Evolutionary conservation across 1,140 invertebrate genomes (phyloP).

Genomic region (Papilio dardanus): DNA sequence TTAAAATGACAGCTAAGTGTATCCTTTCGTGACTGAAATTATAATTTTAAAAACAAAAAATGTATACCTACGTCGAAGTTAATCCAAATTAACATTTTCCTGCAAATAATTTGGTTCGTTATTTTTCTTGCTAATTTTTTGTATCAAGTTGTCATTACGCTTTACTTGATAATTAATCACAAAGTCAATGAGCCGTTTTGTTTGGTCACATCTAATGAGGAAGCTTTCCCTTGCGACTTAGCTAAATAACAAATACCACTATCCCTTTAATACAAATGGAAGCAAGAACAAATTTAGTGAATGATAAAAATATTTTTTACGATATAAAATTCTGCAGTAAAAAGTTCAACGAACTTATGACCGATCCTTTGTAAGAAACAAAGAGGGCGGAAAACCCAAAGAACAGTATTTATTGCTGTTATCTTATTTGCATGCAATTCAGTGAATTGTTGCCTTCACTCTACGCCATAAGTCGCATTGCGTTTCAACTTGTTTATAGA

Average conservation of each 20-base stretch:
- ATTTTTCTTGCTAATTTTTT: slow-evolving; percentile 63
- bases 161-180: slow-evolving; percentile 77
- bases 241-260: slow-evolving; percentile 33
- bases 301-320: neutral
- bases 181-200: slow-evolving; percentile 78
- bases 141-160: slow-evolving; percentile 71
- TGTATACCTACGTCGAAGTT: slow-evolving; percentile 29
- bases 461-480: slow-evolving; percentile 61
- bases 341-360: slow-evolving; percentile 64
- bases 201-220: slow-evolving; percentile 75
- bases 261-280: neutral
- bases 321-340: slow-evolving; percentile 23
- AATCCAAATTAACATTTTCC: slow-evolving; percentile 3
- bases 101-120: slow-evolving; percentile 28
- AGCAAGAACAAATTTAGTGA: neutral
- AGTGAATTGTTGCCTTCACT: slow-evolving; percentile 70
- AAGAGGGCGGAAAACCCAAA: slow-evolving; percentile 50
- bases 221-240: slow-evolving; percentile 73
- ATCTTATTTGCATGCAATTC: slow-evolving; percentile 82
- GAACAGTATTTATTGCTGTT: slow-evolving; percentile 77
- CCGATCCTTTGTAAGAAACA: slow-evolving; percentile 54
- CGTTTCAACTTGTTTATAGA: slow-evolving; percentile 78
- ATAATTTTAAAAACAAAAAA: slow-evolving; percentile 44
- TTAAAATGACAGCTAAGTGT: slow-evolving; percentile 65
- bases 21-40: slow-evolving; percentile 58